Percentiles rank a stretch among this genome's conserved stretches.
These are phyloP conservation scores for Rhyacophila brunnea DNA, from an alignment of 1,140 invertebrate species.

Conservation along the genomic window DNA sequence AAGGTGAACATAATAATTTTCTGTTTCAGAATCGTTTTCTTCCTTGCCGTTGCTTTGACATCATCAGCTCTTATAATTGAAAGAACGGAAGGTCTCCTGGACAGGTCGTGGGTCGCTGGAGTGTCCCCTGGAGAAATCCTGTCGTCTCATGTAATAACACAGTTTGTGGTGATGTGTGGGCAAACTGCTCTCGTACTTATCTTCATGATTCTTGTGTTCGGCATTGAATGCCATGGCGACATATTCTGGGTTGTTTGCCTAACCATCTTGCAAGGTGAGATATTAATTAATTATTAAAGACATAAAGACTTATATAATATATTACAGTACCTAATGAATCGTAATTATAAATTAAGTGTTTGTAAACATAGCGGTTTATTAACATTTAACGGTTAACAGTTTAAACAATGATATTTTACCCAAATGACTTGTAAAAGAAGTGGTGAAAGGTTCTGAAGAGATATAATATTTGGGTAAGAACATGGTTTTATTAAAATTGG, in stretches of 20 bases:
- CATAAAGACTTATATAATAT: too few relatives aligned
- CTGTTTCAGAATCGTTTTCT: slow-evolving; percentile 86
- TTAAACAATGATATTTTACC: too few relatives aligned
- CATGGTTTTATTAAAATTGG: too few relatives aligned
- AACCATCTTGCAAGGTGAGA: slow-evolving; percentile 74
- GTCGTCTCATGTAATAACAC: slow-evolving; percentile 87
- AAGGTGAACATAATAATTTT: neutral
- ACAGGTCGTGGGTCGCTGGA: slow-evolving; percentile 85
- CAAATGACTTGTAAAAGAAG: too few relatives aligned
- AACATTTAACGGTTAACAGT: too few relatives aligned
- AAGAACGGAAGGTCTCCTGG: slow-evolving; percentile 82
- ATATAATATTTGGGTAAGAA: too few relatives aligned
- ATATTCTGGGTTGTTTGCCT: slow-evolving; percentile 80
- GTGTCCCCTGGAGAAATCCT: slow-evolving; percentile 87
- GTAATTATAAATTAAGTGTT: too few relatives aligned
- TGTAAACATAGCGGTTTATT: too few relatives aligned
- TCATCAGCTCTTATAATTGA: slow-evolving; percentile 90
- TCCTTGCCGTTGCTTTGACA: slow-evolving; percentile 89
- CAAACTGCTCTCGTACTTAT: slow-evolving; percentile 85
- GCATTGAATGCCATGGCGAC: slow-evolving; percentile 82
- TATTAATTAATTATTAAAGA: too few relatives aligned
- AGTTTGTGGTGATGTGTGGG: slow-evolving; percentile 91
- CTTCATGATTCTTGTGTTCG: slow-evolving; percentile 88
- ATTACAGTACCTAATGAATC: too few relatives aligned
- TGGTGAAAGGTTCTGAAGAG: too few relatives aligned